Evolutionary conservation across 2,888 invertebrate genomes (phyloP).

Genomic region (Nomada hirtipes): DNA sequence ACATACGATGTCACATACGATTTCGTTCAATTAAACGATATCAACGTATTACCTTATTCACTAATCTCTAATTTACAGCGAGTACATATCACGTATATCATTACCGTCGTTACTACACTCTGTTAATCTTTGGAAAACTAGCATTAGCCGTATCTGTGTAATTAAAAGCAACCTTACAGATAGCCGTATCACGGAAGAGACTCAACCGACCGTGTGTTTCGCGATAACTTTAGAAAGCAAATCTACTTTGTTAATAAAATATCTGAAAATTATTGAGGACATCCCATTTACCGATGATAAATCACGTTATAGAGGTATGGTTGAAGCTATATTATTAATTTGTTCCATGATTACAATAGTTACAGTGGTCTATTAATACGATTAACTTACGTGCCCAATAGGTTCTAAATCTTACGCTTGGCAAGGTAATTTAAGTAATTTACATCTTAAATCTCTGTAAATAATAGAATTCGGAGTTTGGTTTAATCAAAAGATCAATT

Average conservation of each 20-base stretch:
- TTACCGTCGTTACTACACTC: constrained; percentile 41
- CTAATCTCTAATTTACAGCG: neutral
- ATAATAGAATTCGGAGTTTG: constrained; percentile 7
- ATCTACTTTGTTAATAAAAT: constrained; percentile 21
- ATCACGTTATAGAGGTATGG: constrained; percentile 22
- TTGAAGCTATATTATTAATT: constrained; percentile 36
- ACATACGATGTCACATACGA: neutral
- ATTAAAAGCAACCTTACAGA: constrained; percentile 26
- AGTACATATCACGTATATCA: constrained; percentile 3
- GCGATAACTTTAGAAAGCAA: constrained; percentile 40
- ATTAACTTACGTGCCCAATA: constrained; percentile 25
- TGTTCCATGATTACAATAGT: constrained; percentile 2
- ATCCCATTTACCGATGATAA: constrained; percentile 40
- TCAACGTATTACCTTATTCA: neutral
- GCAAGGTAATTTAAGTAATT: constrained; percentile 16
- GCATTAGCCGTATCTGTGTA: constrained; percentile 25
- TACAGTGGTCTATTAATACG: constrained; percentile 35
- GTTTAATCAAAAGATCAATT: neutral
- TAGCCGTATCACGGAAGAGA: constrained; percentile 18
- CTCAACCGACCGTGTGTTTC: constrained; percentile 17
- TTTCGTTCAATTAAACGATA: neutral
- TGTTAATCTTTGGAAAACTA: neutral
- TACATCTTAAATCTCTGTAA: constrained; percentile 27
- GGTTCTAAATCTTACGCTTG: constrained; percentile 47
- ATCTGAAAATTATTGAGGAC: constrained; percentile 19